phyloP scores from a whole-genome alignment of 2,113 vertebrate species.

The Aphelocoma coerulescens region DNA sequence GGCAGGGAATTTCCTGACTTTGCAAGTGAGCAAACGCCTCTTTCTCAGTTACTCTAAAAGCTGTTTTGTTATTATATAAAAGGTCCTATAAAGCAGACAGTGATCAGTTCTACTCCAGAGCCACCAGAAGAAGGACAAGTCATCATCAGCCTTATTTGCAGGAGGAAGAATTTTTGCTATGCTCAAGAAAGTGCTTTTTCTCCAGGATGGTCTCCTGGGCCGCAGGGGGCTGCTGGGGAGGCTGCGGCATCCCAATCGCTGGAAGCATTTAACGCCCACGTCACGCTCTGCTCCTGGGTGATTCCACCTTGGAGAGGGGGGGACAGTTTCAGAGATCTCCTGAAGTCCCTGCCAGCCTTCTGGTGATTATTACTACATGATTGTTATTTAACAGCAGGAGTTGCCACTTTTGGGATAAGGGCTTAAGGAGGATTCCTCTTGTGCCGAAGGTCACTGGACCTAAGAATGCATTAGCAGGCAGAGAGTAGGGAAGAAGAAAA shows the following conservation, averaged over 20 bases:
- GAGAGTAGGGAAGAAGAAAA: not conserved
- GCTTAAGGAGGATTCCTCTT: not conserved
- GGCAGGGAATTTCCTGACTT: slow-evolving; percentile 70
- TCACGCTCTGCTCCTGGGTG: not conserved
- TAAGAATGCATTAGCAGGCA: not conserved
- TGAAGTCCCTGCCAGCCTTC: not conserved
- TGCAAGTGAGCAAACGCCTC: slow-evolving; percentile 63
- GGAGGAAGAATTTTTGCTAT: not conserved
- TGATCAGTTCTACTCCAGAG: not conserved
- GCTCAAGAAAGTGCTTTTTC: not conserved
- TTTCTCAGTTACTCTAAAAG: slow-evolving; percentile 44
- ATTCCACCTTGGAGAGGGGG: not conserved
- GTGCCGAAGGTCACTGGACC: not conserved
- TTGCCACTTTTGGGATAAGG: not conserved
- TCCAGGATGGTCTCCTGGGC: slow-evolving; percentile 9
- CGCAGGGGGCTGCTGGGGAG: slow-evolving; percentile 46
- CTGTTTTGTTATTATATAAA: slow-evolving; percentile 47
- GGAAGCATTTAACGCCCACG: not conserved
- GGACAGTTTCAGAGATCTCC: not conserved
- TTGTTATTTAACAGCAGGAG: not conserved
- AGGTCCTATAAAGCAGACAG: not conserved
- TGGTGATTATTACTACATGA: not conserved
- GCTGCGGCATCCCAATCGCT: not conserved
- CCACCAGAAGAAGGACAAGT: not conserved
- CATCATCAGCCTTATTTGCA: not conserved